Conservation (phyloP, 2,797 vertebrate genomes). For the Alcedo quadribrachys region DNA sequence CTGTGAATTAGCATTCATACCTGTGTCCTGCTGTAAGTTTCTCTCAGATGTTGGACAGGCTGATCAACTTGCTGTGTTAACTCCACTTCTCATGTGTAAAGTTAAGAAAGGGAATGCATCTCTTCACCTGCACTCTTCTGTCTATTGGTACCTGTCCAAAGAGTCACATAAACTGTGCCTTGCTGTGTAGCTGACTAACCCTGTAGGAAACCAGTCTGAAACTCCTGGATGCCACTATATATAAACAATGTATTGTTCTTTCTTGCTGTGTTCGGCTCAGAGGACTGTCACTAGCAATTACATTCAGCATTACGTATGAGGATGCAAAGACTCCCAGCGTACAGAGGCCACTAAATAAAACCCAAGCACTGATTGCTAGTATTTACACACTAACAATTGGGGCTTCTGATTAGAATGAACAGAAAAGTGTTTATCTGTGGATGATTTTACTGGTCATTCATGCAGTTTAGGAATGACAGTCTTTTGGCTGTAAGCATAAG, state of each 20-base stretch:
- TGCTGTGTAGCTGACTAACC: not conserved
- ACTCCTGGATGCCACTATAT: not conserved
- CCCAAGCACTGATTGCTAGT: constrained; percentile 13
- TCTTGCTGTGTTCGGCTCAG: not conserved
- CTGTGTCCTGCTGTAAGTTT: not conserved
- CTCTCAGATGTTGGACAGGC: not conserved
- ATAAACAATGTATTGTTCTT: not conserved
- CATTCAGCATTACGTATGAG: not conserved
- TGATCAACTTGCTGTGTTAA: not conserved
- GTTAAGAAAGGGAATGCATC: not conserved
- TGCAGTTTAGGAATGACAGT: not conserved
- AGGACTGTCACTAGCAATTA: not conserved
- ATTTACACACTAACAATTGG: constrained; percentile 8
- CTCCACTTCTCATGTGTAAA: not conserved
- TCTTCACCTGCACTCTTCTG: not conserved
- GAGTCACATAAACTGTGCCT: not conserved
- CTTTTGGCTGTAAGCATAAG: not conserved
- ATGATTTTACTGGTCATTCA: not conserved
- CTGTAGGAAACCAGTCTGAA: not conserved
- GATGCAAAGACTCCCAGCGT: not conserved
- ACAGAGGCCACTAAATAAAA: constrained; percentile 22
- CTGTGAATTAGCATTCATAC: not conserved
- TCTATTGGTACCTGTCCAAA: not conserved
- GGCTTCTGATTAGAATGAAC: not conserved
- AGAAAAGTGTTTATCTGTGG: not conserved